Evolutionary conservation across 1,140 invertebrate species (phyloP).

Genomic region (Proctacanthus coquilletti): DNA sequence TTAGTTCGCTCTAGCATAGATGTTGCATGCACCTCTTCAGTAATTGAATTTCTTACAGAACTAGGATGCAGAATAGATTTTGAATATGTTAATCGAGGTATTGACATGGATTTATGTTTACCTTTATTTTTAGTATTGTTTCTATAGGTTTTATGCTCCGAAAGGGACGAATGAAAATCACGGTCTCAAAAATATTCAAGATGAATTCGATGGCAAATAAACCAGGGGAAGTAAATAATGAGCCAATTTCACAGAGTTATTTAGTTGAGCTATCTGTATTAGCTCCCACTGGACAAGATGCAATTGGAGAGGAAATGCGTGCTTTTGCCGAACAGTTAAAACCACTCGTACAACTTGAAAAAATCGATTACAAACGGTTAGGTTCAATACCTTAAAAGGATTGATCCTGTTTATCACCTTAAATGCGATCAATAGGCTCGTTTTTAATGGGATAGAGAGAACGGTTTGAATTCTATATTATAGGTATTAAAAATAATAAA

Average conservation of each 20-base stretch:
- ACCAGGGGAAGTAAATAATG: constrained; percentile 45
- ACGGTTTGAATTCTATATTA: too few relatives aligned
- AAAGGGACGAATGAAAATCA: constrained; percentile 94
- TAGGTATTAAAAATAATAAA: too few relatives aligned
- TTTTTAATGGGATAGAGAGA: too few relatives aligned
- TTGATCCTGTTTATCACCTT: too few relatives aligned
- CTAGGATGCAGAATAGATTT: constrained; percentile 81
- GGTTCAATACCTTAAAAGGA: constrained; percentile 37
- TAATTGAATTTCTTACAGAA: constrained; percentile 84
- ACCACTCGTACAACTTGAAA: constrained; percentile 78
- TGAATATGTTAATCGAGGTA: constrained; percentile 80
- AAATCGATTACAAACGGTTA: constrained; percentile 74
- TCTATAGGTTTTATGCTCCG: constrained; percentile 74
- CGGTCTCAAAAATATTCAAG: constrained; percentile 89
- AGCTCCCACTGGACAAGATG: constrained; percentile 82
- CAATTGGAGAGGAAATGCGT: constrained; percentile 90
- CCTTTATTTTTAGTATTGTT: constrained; percentile 6
- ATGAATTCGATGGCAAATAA: constrained; percentile 53
- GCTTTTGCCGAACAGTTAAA: constrained; percentile 88
- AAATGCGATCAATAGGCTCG: too few relatives aligned
- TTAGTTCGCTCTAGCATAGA: constrained; percentile 83
- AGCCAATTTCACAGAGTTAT: constrained; percentile 82
- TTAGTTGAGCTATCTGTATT: constrained; percentile 87
- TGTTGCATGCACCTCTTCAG: constrained; percentile 73
- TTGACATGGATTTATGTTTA: constrained; percentile 2